phyloP scores from a whole-genome alignment of 2,113 vertebrate genomes.

The Mionectes macconnelli region DNA sequence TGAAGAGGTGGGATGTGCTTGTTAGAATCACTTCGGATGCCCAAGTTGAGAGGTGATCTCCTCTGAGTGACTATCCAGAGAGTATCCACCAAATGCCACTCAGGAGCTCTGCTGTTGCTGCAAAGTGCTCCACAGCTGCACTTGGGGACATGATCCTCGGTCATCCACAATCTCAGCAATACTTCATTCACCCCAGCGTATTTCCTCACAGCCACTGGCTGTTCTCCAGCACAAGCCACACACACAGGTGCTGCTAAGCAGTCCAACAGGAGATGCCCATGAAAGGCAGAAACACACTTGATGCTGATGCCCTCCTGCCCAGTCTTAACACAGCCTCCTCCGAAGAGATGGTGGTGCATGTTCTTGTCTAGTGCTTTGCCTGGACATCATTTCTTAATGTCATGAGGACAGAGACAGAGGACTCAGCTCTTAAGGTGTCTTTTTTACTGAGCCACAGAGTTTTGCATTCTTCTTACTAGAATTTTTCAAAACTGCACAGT shows the following conservation, averaged over 20 bases:
- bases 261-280: neutral
- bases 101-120: neutral
- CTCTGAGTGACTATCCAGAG: neutral
- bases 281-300: neutral
- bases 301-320: neutral
- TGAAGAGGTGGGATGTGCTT: neutral
- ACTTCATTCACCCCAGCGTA: too few species aligned
- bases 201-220: neutral
- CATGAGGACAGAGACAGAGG: neutral
- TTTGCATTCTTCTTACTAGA: neutral
- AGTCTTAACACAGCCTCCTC: neutral
- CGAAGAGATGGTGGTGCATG: neutral
- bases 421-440: neutral
- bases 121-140: neutral
- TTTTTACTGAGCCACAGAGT: neutral
- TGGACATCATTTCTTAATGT: neutral
- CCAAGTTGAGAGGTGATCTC: neutral
- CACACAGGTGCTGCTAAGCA: neutral
- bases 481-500: neutral
- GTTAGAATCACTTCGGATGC: neutral
- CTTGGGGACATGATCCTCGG: fast-evolving
- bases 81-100: neutral
- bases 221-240: neutral
- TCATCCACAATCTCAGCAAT: too few species aligned
- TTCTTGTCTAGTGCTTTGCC: neutral